Conservation (phyloP, 2,888 invertebrate genomes). For the Diarsia mendica region DNA sequence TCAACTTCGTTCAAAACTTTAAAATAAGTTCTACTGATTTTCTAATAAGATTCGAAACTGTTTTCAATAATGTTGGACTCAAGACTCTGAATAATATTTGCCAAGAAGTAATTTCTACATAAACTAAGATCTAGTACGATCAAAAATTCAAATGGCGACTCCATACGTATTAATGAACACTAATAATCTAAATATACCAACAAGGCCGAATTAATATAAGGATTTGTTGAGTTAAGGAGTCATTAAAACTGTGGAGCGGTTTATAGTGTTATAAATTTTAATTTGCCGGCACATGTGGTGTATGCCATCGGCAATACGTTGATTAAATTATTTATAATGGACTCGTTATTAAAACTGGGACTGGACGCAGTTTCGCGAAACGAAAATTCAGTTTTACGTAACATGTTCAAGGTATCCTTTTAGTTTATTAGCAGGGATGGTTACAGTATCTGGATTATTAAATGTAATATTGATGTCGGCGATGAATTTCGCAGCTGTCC, state of each 20-base stretch:
- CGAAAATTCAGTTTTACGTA: slow-evolving; percentile 45
- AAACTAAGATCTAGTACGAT: slow-evolving; percentile 39
- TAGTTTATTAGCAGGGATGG: slow-evolving; percentile 14
- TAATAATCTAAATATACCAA: slow-evolving; percentile 83
- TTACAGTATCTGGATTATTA: slow-evolving; percentile 19
- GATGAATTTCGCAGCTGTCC: neutral
- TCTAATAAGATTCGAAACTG: neutral
- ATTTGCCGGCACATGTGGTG: slow-evolving; percentile 69
- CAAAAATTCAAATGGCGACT: slow-evolving; percentile 55
- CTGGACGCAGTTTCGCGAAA: slow-evolving; percentile 42
- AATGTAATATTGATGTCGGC: slow-evolving; percentile 22
- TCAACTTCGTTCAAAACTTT: neutral
- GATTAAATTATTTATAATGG: slow-evolving; percentile 69
- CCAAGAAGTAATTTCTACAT: slow-evolving; percentile 15
- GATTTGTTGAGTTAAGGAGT: slow-evolving; percentile 78
- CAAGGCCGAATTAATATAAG: slow-evolving; percentile 86
- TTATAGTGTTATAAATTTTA: slow-evolving; percentile 78
- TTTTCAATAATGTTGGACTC: neutral
- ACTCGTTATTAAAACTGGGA: slow-evolving; percentile 56
- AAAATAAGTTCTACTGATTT: neutral
- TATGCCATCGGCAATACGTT: slow-evolving; percentile 64
- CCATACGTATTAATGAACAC: slow-evolving; percentile 72
- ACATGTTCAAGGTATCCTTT: slow-evolving; percentile 22
- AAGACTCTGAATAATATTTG: neutral
- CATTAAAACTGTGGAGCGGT: slow-evolving; percentile 73